Evolutionary conservation across 2,888 invertebrate species (phyloP), one percentile per base, ranked within the genome.

Genomic region (Sceliomorpha sp.): DNA sequence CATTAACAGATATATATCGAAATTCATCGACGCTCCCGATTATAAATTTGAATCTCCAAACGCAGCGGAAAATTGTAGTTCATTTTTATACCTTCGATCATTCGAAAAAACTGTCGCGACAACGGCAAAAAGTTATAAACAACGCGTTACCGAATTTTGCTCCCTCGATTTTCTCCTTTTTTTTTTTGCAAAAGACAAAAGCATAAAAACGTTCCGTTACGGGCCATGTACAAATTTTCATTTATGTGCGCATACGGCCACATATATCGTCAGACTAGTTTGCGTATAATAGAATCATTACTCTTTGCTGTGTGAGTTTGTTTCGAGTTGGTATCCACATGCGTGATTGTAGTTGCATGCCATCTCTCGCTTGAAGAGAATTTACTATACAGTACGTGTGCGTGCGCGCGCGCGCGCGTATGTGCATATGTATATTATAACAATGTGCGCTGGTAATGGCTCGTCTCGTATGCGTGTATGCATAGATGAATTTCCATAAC

Each of bases 401-500:
- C 32, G n/a, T 3, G 15, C n/a, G 26, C 32, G 36, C 29, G 29
- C 26, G 31, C 9, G 13, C 42, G 42, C 13, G 20, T 24, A 42
- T 42, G 34, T n/a, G n/a, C n/a, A n/a, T n/a, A n/a, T n/a, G n/a
- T n/a, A n/a, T n/a, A n/a, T n/a, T 47, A 24, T 44, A 29, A 60
- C 60, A 60, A 51, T 36, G 51, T 45, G 13, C 29, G 34, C 31
- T 36, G 32, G 50, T 66, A 66, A 66, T 58, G 51, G 48, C 39
- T 66, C 51, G 58, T 45, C 27, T 51, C 45, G 51, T 45, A 66
- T 66, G 64, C 39, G 53, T 67, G 59, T 53, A 53, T 59, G 51
- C 53, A 51, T 47, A 59, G 53, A 67, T 67, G 66, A 67, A 67
- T 67, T 67, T 67, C 66, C 66, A 67, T 67, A 59, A 67, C 59